A percentile compares a stretch with the other conserved stretches of the same genome.
These are phyloP conservation scores for Sarcoramphus papa DNA, from an alignment of 2,797 vertebrate species.

Conservation along the genomic window DNA sequence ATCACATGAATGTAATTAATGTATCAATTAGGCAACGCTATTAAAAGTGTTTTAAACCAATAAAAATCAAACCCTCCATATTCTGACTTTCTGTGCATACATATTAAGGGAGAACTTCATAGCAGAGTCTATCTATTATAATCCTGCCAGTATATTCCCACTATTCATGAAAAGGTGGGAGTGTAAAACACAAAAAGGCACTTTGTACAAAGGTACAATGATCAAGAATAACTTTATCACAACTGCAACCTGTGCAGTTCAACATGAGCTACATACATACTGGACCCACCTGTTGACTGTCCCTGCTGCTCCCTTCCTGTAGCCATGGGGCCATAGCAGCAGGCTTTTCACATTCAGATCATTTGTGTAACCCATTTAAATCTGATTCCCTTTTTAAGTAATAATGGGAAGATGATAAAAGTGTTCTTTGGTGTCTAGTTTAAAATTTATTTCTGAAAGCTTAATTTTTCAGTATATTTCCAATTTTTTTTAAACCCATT, in stretches of 20 bases:
- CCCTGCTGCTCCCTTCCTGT: neutral
- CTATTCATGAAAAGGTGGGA: neutral
- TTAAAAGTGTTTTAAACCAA: slow-evolving; percentile 48
- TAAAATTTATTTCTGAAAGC: neutral
- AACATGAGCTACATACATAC: neutral
- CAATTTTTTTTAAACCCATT: neutral
- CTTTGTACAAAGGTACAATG: neutral
- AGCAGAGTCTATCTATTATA: neutral
- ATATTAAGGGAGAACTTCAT: neutral
- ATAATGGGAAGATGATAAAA: neutral
- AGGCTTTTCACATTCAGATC: neutral
- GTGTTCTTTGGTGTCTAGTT: neutral
- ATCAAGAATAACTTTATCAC: neutral
- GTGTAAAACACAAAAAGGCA: neutral
- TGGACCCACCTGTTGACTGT: neutral
- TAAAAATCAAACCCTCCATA: slow-evolving; percentile 26
- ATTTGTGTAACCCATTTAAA: neutral
- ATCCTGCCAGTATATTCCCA: neutral
- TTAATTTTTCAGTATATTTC: neutral
- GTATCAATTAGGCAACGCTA: slow-evolving; percentile 31
- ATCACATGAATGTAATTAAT: slow-evolving; percentile 35
- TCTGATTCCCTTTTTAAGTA: neutral
- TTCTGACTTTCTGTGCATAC: neutral
- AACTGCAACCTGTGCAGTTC: neutral
- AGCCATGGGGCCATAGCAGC: neutral